Base-by-base conservation (phyloP, 2,113 vertebrate genomes). In the Pipra filicauda region DNA sequence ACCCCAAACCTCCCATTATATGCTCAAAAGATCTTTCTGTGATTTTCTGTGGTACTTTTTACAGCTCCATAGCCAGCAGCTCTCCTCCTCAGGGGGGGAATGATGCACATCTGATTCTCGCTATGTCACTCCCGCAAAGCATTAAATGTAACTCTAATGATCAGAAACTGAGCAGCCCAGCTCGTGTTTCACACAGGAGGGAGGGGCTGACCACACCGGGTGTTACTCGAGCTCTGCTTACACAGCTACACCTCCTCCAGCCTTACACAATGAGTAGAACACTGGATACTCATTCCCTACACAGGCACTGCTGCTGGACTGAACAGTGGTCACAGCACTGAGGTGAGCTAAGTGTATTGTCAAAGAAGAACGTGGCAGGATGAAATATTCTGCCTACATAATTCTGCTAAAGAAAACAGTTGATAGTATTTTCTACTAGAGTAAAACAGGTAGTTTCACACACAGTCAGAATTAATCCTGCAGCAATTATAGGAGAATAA, bases 341-440 rank as follows among this genome's bases (percentile, higher is more conserved):
- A 37, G 44, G 7, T 2, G 18, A 14, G 26, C n/a, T 3, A 1
- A 72, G 24, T 12, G 31, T 31, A 31, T 2, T 12, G 15, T 1
- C 37, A 27, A 4, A 35, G 24, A 27, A 39, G 27, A 2, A 71
- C 0, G 5, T 11, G 24, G 46, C 35, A 41, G 15, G 31, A 20
- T 14, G 31, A 76, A 69, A 17, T 27, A 59, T 24, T 59, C 58
- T 59, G 16, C 51, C 51, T 28, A 8, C 78, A 41, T 9, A 51
- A 37, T 23, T 48, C 28, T 46, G 31, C 41, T 61, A 5, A 27
- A 91, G 51, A 22, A 64, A 82, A 30, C 0, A 48, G 72, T 1
- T 52, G 23, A 27, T 3, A 28, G 8, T 31, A 8, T 57, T 57
- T 21, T 33, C 54, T 22, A 13, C 31, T 57, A 4, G 5, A 21